Base-by-base conservation (phyloP, 2,888 invertebrate genomes). In the Cartodere bifasciata region DNA sequence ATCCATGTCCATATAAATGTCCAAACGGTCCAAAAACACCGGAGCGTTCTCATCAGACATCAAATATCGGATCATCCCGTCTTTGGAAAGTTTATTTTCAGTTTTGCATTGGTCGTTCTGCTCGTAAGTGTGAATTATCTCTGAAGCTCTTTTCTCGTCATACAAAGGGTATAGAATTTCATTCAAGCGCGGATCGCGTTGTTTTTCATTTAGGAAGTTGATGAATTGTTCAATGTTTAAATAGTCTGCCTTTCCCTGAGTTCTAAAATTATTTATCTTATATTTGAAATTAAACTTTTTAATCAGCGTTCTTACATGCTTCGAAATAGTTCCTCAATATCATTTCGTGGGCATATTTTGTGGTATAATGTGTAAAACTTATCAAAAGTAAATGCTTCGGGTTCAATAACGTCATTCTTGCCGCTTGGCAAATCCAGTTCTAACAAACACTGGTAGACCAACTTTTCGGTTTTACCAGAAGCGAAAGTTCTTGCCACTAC, bases 31-130 rank as follows among this genome's bases (percentile, higher is more conserved):
- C 44, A 98, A 69, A 64, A 98, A 98, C 40, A 99, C 97, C 0
- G 98, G 97, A 0, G 97, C 94, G 65, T 99, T 99, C 64, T 99
- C 98, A 60, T 99, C 98, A 0, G 97, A 97, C 94, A 99, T 98
- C 43, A 98, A 72, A 66, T 97, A 98, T 37, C 56, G 55, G 62
- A 95, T 91, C 46, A 98, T 75, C 20, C 97, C 97, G 61, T 97
- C 95, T 60, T 94, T 82, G 36, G 87, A 86, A 43, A 97, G 65
- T 58, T 78, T 72, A 58, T 75, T 82, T 50, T 75, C 71, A 47
- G 54, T 68, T 44, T 67, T 71, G 10, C 77, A 74, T 28, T 81
- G 81, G 31, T 84, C 80, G 47, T 82, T 76, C 50, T 81, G 75
- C 58, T 97, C 97, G 53, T 97, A 97, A 3, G 86, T 87, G 44